Conservation (phyloP, 2,888 invertebrate genomes). For the Hirtodrosophila duncani region DNA sequence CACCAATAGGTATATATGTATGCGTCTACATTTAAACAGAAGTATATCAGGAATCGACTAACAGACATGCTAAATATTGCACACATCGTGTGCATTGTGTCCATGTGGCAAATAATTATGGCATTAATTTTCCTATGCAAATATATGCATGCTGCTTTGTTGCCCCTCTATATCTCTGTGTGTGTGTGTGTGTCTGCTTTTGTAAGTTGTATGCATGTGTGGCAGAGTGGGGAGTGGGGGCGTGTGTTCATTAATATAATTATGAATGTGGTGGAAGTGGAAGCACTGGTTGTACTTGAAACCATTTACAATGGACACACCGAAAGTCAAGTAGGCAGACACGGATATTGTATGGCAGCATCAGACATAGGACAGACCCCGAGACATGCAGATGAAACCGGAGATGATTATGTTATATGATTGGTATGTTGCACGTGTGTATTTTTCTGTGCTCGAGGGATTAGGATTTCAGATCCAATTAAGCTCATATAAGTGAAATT, state of each 20-base stretch:
- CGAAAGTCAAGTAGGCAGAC: neutral
- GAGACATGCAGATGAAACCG: no score
- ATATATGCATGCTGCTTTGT: slow-evolving; percentile 57
- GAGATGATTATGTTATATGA: no score
- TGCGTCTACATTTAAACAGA: neutral
- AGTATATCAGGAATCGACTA: slow-evolving; percentile 5
- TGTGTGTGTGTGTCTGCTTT: slow-evolving; percentile 1
- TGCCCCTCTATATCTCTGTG: slow-evolving; percentile 7
- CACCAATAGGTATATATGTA: slow-evolving; percentile 4
- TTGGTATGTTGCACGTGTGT: no score
- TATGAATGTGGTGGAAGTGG: slow-evolving; percentile 33
- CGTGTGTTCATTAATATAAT: slow-evolving; percentile 61
- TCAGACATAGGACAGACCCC: no score
- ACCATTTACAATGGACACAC: neutral
- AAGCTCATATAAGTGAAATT: no score
- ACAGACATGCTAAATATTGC: slow-evolving; percentile 53
- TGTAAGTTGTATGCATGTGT: neutral
- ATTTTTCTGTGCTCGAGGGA: no score
- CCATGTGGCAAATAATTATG: slow-evolving; percentile 65
- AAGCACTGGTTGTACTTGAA: neutral
- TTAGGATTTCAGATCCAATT: no score
- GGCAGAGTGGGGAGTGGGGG: slow-evolving; percentile 1
- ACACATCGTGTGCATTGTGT: slow-evolving; percentile 53
- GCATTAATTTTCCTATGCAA: slow-evolving; percentile 66
- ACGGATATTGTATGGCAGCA: neutral